Conservation (phyloP, 2,888 invertebrate genomes). For the Oscheius myriophilus region DNA sequence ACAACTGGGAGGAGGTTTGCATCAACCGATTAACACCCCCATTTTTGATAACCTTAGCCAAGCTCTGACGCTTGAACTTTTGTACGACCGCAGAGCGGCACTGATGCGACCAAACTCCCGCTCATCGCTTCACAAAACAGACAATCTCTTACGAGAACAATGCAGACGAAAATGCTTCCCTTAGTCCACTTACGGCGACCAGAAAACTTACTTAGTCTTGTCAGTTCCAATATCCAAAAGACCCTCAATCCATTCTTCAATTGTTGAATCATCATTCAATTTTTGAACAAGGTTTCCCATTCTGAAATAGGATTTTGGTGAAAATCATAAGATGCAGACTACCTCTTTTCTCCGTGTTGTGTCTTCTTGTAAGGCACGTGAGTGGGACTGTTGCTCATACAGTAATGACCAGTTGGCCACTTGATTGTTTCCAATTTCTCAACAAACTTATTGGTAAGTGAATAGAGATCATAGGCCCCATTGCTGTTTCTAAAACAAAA, state of each 20-base stretch:
- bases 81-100: too few species aligned
- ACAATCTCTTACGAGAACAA: too few species aligned
- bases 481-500: slow-evolving; percentile 19
- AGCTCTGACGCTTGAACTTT: too few species aligned
- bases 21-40: too few species aligned
- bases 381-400: slow-evolving; percentile 56
- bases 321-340: not conserved
- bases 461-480: slow-evolving; percentile 38
- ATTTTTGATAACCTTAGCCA: too few species aligned
- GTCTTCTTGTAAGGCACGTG: slow-evolving; percentile 54
- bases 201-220: slow-evolving; percentile 18
- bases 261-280: slow-evolving; percentile 26
- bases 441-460: slow-evolving; percentile 53
- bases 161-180: too few species aligned
- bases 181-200: too few species aligned
- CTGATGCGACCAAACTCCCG: too few species aligned
- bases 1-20: too few species aligned
- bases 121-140: too few species aligned
- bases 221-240: slow-evolving; percentile 48
- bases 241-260: slow-evolving; percentile 30
- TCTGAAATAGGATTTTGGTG: not conserved
- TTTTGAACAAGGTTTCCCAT: slow-evolving; percentile 16
- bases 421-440: slow-evolving; percentile 27
- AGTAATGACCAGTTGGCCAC: slow-evolving; percentile 40
- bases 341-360: slow-evolving; percentile 41